Base-by-base conservation (phyloP, 2,113 vertebrate species). In the Orthonyx spaldingii region DNA sequence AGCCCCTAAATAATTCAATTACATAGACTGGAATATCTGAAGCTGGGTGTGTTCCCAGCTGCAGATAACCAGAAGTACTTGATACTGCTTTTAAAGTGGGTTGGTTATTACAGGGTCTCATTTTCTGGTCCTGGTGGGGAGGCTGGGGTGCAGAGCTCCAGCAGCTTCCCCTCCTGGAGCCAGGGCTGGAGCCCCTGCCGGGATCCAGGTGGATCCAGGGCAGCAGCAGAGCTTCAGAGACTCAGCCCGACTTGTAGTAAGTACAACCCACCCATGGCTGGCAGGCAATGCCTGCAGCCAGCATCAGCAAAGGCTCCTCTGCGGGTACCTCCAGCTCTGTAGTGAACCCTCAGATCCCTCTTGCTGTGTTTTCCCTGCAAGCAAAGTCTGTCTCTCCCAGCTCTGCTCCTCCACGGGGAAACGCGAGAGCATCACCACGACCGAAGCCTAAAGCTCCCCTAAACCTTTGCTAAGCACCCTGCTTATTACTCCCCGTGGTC, bases 1-100 rank as follows among this genome's bases (percentile, higher is more conserved):
- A 91, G 95, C 76, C 91, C 93, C 95, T 98, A 97, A 98, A 98
- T 98, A 98, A 98, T 98, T 98, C 96, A 98, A 94, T 84, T 93
- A 95, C 94, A 74, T 42, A 74, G 96, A 89, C 96, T 49, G 92
- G 97, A 96, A 95, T 97, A 96, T 92, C 94, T 68, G 86, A 89
- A 56, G 88, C 90, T 79, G 93, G 95, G 95, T 79, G 42, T 92
- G 89, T 96, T 97, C 66, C 93, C 95, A 95, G 97, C 96, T 85
- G 91, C 74, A 91, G 95, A 93, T 96, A 97, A 97, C 95, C 95
- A 96, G 46, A 97, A 96, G 89, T 59, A 23, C 60, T 91, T 60
- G 30, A 10, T 71, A 22, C 16, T 15, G 69, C 74, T 86, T 68
- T 50, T 53, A 75, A 69, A 89, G 55, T 30, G 44, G 19, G 35